Conservation (phyloP, 2,113 vertebrate species). For the Carlito syrichta region DNA sequence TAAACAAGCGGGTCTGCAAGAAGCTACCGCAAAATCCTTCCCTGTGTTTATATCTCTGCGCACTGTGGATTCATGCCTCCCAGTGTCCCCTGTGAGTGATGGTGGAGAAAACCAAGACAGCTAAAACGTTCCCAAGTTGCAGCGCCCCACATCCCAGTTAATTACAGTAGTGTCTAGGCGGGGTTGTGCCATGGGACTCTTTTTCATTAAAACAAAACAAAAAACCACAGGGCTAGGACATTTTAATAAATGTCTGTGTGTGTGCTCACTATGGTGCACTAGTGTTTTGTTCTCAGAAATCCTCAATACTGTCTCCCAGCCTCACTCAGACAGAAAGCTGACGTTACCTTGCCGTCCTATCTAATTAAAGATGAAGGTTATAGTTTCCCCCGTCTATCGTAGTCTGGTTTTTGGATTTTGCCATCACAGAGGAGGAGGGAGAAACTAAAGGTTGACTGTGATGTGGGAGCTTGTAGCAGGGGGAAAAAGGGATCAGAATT, state of each 20-base stretch:
- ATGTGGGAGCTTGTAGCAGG: neutral
- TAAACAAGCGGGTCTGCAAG: constrained; percentile 51
- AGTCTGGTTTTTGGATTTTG: constrained; percentile 42
- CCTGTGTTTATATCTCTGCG: constrained; percentile 15
- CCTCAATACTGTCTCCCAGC: neutral
- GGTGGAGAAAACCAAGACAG: constrained; percentile 4
- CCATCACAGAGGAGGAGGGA: neutral
- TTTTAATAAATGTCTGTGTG: constrained; percentile 64
- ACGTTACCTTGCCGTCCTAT: constrained; percentile 38
- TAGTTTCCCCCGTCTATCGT: constrained; percentile 33
- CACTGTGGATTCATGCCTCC: neutral
- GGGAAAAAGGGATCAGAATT: neutral
- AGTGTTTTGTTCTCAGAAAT: neutral
- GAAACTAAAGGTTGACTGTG: neutral
- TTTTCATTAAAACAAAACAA: constrained; percentile 77
- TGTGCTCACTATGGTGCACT: neutral
- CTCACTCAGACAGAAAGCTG: constrained; percentile 50
- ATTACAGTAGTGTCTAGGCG: constrained; percentile 71
- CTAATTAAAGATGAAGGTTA: constrained; percentile 57
- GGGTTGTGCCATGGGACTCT: constrained; percentile 58
- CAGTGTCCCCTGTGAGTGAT: neutral
- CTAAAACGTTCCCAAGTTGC: constrained; percentile 17
- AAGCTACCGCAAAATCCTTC: constrained; percentile 33
- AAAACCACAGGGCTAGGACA: neutral
- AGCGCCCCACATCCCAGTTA: constrained; percentile 59